Evolutionary conservation across 1,140 invertebrate species (phyloP).

Genomic region (Brachionus calyciflorus): DNA sequence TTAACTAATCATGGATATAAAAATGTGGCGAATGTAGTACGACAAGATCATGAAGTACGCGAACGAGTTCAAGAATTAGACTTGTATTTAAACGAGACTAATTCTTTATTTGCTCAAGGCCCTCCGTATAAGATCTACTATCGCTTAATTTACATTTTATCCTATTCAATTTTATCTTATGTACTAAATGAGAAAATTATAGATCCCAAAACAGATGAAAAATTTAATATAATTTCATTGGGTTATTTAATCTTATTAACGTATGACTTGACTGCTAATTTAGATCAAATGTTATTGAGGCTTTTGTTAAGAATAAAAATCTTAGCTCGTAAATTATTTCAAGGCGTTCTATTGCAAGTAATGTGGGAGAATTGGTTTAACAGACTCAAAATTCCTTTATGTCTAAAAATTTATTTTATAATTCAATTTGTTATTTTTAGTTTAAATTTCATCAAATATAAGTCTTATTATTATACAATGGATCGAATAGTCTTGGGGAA

Average conservation of each 20-base stretch:
- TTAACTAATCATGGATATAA: slow-evolving; percentile 13
- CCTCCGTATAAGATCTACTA: background rate
- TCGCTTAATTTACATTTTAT: background rate
- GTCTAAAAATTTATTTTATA: slow-evolving; percentile 9
- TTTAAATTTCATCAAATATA: slow-evolving; percentile 2
- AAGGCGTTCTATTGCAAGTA: background rate
- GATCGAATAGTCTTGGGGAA: too few species aligned
- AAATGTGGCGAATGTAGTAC: background rate
- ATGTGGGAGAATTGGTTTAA: background rate
- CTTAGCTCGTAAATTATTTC: background rate
- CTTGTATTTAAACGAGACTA: background rate
- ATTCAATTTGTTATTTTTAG: slow-evolving; percentile 17
- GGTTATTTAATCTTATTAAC: background rate
- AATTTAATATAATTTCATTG: slow-evolving; percentile 20
- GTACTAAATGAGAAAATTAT: background rate
- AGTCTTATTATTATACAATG: too few species aligned
- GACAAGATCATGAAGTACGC: background rate
- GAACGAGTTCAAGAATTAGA: background rate
- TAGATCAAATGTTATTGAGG: slow-evolving; percentile 32
- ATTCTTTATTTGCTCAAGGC: background rate
- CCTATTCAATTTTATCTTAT: background rate
- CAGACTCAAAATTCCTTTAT: background rate
- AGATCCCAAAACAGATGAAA: background rate
- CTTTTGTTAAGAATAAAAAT: slow-evolving; percentile 2
- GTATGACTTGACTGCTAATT: background rate